Base-by-base conservation (phyloP, 2,888 invertebrate genomes). In the Papilio demoleus region DNA sequence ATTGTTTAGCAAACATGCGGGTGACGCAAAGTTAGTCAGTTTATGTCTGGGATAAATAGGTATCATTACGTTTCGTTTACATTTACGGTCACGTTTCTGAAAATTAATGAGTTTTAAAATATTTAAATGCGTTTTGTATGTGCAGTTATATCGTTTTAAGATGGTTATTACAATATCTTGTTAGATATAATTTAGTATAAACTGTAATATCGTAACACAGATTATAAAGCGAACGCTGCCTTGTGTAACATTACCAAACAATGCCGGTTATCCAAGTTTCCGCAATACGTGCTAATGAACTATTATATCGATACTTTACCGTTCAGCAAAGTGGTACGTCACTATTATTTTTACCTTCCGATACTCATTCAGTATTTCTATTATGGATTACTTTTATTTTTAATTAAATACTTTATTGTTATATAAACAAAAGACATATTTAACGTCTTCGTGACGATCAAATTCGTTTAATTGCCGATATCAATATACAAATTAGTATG, bases 1-100 rank as follows among this genome's bases (percentile, higher is more conserved):
- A 47, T 66, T 66, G 59, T 66, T 66, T 60, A 36, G 36, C 66
- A 59, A 66, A 66, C 65, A 66, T 45, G 24, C 58, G 45, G 12
- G n/a, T 40, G 40, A 24, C 38, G 22, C 40, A 36, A 34, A 58
- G 31, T 11, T 58, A 19, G 38, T 4, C 3, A 60, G 27, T 14
- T 61, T 40, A 61, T 5, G 27, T 19, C 36, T 19, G 17, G 22
- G 17, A 36, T 59, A 22, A 34, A 22, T 36, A 59, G 38, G 59
- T 19, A 59, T 38, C 1, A 22, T 31, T 17, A 17, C 2, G 8
- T 38, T 36, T 5, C 1, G 59, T 59, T 59, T 38, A 61, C 38
- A 61, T 40, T 61, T 24, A 53, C 64, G 38, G 64, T 50, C 64
- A 64, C 64, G 64, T 45, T 61, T 45, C 61, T 45, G 8, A 45